Conservation (phyloP, 2,113 vertebrate species). For the Anser cygnoides region DNA sequence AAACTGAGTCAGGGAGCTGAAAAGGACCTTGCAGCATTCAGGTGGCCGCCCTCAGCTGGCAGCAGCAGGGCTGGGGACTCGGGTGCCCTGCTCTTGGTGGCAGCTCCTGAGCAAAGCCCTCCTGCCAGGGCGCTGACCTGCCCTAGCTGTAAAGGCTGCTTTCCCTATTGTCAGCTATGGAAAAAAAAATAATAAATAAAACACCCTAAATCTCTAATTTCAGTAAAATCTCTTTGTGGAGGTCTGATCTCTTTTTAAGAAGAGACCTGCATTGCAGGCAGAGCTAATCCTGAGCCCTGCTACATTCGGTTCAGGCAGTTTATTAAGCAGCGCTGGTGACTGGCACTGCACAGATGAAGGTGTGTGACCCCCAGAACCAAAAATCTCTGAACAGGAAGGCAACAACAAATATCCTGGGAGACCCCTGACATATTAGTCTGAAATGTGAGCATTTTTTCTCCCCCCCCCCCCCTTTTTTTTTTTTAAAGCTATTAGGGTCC, state of each 20-base stretch:
- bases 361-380: neutral
- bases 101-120: neutral
- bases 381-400: neutral
- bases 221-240: neutral
- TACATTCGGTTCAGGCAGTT: accelerated
- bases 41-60: neutral
- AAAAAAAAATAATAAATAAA: neutral
- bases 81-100: neutral
- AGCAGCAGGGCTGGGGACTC: neutral
- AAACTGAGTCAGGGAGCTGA: neutral
- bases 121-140: neutral
- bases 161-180: neutral
- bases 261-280: neutral
- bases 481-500: neutral
- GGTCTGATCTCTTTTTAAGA: neutral
- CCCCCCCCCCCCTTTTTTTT: neutral
- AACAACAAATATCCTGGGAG: neutral
- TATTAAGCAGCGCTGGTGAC: neutral
- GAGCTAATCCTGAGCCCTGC: neutral
- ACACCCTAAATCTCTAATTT: neutral
- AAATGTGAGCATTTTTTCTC: accelerated
- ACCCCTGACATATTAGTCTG: neutral
- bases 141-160: neutral
- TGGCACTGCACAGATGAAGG: neutral
- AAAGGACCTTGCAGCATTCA: neutral